Conservation (phyloP, 2,888 invertebrate genomes). For the Adela reaumurella region DNA sequence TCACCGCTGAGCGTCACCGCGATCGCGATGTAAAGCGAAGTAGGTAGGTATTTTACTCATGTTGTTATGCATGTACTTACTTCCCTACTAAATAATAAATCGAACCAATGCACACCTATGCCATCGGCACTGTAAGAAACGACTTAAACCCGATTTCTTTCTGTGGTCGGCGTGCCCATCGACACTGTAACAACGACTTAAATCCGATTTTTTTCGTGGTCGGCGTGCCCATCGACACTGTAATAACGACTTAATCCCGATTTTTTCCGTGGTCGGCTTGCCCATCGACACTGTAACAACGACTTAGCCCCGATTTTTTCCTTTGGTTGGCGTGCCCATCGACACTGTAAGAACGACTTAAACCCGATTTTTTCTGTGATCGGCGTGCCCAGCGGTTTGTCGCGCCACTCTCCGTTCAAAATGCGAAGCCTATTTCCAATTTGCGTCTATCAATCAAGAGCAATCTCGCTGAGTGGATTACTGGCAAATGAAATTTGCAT, state of each 20-base stretch:
- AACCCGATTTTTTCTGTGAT: slow-evolving; percentile 18
- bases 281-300: too few species aligned
- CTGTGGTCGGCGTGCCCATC: too few species aligned
- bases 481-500: slow-evolving; percentile 68
- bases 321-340: too few species aligned
- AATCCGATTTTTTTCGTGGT: slow-evolving; percentile 18
- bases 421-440: slow-evolving; percentile 58
- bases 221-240: slow-evolving; percentile 13
- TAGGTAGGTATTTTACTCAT: too few species aligned
- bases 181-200: not conserved
- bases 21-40: too few species aligned
- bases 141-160: too few species aligned
- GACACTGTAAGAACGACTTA: not conserved
- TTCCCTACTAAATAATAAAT: too few species aligned
- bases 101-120: too few species aligned
- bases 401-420: slow-evolving; percentile 13
- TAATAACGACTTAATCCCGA: slow-evolving; percentile 6
- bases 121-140: too few species aligned
- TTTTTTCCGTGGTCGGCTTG: slow-evolving; percentile 19
- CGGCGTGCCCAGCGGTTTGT: slow-evolving; percentile 16
- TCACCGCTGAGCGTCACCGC: too few species aligned
- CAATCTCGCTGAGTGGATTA: slow-evolving; percentile 70
- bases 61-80: too few species aligned
- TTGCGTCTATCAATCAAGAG: slow-evolving; percentile 68
- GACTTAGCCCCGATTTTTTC: too few species aligned